Evolutionary conservation across 2,797 vertebrate genomes (phyloP).

Genomic region (Antennarius maculatus): DNA sequence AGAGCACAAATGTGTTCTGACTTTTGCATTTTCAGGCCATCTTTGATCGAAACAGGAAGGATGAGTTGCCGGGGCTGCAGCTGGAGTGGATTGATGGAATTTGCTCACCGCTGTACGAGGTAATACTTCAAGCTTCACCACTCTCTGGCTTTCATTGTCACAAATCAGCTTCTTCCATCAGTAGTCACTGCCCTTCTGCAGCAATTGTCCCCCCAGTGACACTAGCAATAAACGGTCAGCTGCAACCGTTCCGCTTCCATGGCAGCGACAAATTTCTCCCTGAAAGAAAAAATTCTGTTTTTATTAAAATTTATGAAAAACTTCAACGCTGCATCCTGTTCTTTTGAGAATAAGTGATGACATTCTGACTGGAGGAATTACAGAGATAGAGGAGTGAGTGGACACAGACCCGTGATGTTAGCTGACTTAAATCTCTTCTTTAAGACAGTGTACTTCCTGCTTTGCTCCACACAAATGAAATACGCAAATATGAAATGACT

Average conservation of each 20-base stretch:
- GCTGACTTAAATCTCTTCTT: slow-evolving; percentile 41
- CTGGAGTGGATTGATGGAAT: slow-evolving; percentile 99
- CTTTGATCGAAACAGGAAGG: slow-evolving; percentile 98
- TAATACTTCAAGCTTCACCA: slow-evolving; percentile 68
- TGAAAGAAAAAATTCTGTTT: slow-evolving; percentile 19
- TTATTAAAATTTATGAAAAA: slow-evolving; percentile 47
- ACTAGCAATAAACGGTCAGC: slow-evolving; percentile 52
- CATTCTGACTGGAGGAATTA: slow-evolving; percentile 36
- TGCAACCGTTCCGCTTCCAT: slow-evolving; percentile 43
- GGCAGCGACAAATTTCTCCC: slow-evolving; percentile 29
- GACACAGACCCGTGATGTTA: slow-evolving; percentile 44
- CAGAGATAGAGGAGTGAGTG: slow-evolving; percentile 30
- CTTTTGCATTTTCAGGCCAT: slow-evolving; percentile 89
- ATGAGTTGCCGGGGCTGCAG: slow-evolving; percentile 96
- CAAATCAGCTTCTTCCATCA: slow-evolving; percentile 53
- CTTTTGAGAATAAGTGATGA: slow-evolving; percentile 46
- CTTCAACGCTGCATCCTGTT: slow-evolving; percentile 65
- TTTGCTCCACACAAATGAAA: slow-evolving; percentile 40
- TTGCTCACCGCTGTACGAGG: slow-evolving; percentile 95
- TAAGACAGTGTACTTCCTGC: slow-evolving; percentile 40
- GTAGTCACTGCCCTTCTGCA: slow-evolving; percentile 40
- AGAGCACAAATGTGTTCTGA: neutral
- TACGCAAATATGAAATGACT: slow-evolving; percentile 14
- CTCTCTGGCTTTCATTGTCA: slow-evolving; percentile 35
- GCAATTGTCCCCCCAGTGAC: slow-evolving; percentile 57